Percentiles rank a stretch among this genome's conserved stretches.
Conservation (phyloP, 1,140 invertebrate genomes). For the Anoplolepis gracilipes region DNA sequence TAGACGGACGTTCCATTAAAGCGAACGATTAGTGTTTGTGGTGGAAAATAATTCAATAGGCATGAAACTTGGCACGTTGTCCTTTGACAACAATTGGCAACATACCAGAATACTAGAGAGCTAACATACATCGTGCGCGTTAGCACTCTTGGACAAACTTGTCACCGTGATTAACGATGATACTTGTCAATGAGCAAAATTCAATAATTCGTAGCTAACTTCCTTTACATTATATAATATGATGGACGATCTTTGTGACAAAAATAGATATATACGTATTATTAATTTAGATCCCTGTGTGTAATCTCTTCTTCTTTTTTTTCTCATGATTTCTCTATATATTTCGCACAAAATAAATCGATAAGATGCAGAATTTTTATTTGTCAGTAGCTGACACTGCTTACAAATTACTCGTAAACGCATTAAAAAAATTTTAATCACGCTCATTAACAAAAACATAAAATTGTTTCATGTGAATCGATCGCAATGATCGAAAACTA, state of each 20-base stretch:
- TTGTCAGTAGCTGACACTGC: not conserved
- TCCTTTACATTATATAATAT: not conserved
- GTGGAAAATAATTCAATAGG: conserved; percentile 41
- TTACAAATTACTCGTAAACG: not conserved
- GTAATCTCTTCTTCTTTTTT: too few relatives aligned
- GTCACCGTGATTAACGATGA: conserved; percentile 63
- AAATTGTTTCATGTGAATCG: not conserved
- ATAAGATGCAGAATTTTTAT: not conserved
- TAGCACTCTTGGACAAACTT: conserved; percentile 47
- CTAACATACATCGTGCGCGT: conserved; percentile 43
- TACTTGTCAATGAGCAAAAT: conserved; percentile 51
- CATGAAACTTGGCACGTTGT: conserved; percentile 25
- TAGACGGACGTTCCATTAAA: not conserved
- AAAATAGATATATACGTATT: not conserved
- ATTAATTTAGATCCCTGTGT: not conserved
- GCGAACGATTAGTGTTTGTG: conserved; percentile 14
- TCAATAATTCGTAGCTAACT: conserved; percentile 53
- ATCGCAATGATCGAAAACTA: not conserved
- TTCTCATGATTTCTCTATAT: not conserved
- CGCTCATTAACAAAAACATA: not conserved
- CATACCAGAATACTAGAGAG: conserved; percentile 51
- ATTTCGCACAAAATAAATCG: not conserved
- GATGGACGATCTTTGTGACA: conserved; percentile 21
- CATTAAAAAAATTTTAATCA: not conserved
- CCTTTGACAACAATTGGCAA: conserved; percentile 61